These are phyloP conservation scores for Prunella fulvescens DNA, from an alignment of 2,113 vertebrate species.

Conservation along the genomic window DNA sequence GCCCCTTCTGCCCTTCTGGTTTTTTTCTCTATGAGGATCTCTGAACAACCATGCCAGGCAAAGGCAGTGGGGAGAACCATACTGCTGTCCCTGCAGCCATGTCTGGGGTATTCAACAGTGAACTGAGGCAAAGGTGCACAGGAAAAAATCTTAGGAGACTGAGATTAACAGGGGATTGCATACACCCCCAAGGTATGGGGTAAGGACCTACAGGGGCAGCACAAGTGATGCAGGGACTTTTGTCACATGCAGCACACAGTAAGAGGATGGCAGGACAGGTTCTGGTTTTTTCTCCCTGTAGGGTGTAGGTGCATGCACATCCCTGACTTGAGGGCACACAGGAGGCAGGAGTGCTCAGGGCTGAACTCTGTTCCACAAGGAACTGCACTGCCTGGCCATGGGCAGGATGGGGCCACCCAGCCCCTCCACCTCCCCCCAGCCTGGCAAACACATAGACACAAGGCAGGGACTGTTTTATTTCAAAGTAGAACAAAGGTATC, in stretches of 20 bases:
- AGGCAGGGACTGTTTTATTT: neutral
- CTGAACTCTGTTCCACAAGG: neutral
- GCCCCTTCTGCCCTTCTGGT: neutral
- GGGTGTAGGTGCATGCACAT: neutral
- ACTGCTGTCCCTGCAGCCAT: neutral
- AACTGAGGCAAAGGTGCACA: neutral
- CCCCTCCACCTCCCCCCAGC: neutral
- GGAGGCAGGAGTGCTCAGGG: neutral
- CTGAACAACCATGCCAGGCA: neutral
- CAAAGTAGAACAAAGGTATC: slow-evolving; percentile 34
- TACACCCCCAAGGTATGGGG: neutral
- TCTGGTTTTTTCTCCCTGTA: neutral
- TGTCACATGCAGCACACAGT: neutral
- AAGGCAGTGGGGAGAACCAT: neutral
- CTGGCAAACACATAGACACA: accelerated
- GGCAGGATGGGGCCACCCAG: neutral
- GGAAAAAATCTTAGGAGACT: neutral
- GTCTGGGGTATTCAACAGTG: neutral
- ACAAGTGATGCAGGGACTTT: neutral
- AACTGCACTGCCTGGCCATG: accelerated
- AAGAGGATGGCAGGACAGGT: neutral
- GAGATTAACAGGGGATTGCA: neutral
- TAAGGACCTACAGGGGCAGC: neutral
- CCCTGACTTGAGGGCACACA: neutral
- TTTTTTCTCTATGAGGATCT: neutral